A percentile compares a stretch with the other conserved stretches of the same genome.
These are phyloP conservation scores for Drosophila truncata DNA, from an alignment of 1,140 invertebrate species.

Conservation along the genomic window DNA sequence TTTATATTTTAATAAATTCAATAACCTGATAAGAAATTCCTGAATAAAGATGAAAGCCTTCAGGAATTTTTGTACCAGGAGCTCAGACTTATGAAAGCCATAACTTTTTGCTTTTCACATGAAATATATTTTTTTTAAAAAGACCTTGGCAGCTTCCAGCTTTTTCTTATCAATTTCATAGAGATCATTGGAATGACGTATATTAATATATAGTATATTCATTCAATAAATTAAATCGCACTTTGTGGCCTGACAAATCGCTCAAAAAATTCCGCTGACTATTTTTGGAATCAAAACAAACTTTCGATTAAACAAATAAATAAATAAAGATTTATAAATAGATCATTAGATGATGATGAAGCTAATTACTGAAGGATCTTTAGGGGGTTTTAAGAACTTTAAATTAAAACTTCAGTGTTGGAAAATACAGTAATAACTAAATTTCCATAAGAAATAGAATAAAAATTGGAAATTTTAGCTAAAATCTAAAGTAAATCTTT, in stretches of 20 bases:
- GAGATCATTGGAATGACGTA: neutral
- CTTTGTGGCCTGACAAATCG: neutral
- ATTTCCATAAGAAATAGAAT: too few species aligned
- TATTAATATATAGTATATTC: neutral
- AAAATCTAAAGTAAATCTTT: too few species aligned
- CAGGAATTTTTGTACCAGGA: neutral
- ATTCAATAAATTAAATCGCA: neutral
- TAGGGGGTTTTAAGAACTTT: too few species aligned
- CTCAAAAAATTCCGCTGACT: conserved; percentile 1
- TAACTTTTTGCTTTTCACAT: neutral
- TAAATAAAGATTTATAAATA: conserved; percentile 6
- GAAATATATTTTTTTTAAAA: neutral
- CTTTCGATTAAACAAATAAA: neutral
- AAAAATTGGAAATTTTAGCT: too few species aligned
- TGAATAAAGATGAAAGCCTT: neutral
- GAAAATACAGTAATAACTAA: too few species aligned
- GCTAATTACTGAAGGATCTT: neutral
- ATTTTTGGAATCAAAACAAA: conserved; percentile 18
- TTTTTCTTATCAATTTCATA: conserved; percentile 17
- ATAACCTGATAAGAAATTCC: neutral
- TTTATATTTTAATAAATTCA: neutral
- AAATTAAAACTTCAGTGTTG: too few species aligned
- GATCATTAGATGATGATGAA: neutral
- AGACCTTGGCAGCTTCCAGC: neutral
- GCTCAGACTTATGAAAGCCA: neutral